These are phyloP conservation scores for Phaedon cochleariae DNA, from an alignment of 2,888 invertebrate species.

Conservation along the genomic window DNA sequence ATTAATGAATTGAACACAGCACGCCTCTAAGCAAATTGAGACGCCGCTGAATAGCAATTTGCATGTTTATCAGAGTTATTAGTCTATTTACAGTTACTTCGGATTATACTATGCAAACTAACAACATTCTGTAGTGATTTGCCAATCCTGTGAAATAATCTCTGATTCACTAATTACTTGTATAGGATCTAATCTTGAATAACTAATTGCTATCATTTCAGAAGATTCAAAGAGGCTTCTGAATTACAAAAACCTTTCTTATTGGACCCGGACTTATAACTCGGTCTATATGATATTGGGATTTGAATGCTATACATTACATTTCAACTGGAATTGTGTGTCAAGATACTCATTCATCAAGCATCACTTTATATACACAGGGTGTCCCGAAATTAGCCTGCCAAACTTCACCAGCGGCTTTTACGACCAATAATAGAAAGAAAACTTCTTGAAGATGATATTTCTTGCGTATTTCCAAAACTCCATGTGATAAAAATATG, in stretches of 20 bases:
- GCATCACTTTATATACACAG: no score
- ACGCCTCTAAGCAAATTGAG: neutral
- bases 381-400: no score
- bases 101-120: conserved; percentile 2
- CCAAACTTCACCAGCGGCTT: no score
- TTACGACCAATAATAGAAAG: no score
- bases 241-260: neutral
- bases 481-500: no score
- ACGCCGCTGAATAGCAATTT: neutral
- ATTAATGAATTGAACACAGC: neutral
- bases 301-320: no score
- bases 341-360: no score
- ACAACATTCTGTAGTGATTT: conserved; percentile 2
- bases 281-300: no score
- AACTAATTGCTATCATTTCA: neutral
- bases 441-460: no score
- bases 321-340: no score
- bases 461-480: no score
- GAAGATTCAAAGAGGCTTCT: neutral
- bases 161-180: neutral
- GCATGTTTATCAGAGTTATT: conserved; percentile 19
- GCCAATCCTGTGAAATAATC: conserved; percentile 1
- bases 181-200: neutral
- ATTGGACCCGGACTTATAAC: neutral
- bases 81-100: conserved; percentile 21